phyloP scores from a whole-genome alignment of 2,113 vertebrate genomes.

The Mirza zaza region DNA sequence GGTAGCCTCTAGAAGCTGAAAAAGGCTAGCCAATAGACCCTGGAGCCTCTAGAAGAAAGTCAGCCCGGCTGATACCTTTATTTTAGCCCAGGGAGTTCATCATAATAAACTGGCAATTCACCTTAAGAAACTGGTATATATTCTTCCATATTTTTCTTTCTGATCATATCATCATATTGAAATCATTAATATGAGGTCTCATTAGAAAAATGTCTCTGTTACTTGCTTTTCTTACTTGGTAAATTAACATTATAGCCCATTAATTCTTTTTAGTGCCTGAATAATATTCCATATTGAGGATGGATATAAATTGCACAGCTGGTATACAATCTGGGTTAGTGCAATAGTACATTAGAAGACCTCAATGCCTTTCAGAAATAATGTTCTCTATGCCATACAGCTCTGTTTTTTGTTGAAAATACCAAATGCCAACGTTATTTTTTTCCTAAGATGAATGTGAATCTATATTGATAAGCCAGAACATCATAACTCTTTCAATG shows the following conservation, averaged over 20 bases:
- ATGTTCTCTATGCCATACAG: not conserved
- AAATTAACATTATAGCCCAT: not conserved
- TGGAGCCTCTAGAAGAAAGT: too few relatives aligned
- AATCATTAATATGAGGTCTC: not conserved
- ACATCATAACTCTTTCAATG: not conserved
- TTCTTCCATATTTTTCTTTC: not conserved
- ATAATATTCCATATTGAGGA: not conserved
- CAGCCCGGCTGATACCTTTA: too few relatives aligned
- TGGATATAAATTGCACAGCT: not conserved
- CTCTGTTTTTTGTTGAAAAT: not conserved
- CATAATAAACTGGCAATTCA: not conserved
- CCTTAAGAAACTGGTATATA: not conserved
- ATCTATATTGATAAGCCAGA: not conserved
- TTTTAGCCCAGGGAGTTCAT: not conserved
- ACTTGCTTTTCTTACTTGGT: not conserved
- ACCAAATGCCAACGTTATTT: not conserved
- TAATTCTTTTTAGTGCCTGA: constrained; percentile 18
- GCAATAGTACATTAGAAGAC: not conserved
- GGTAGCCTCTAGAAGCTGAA: too few relatives aligned
- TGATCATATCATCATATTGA: not conserved
- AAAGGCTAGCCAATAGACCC: too few relatives aligned
- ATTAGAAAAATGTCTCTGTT: not conserved
- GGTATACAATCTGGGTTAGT: not conserved
- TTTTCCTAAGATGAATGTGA: not conserved
- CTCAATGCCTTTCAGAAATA: not conserved